Conservation (phyloP, 2,797 vertebrate genomes). For the Oreochromis grahami region DNA sequence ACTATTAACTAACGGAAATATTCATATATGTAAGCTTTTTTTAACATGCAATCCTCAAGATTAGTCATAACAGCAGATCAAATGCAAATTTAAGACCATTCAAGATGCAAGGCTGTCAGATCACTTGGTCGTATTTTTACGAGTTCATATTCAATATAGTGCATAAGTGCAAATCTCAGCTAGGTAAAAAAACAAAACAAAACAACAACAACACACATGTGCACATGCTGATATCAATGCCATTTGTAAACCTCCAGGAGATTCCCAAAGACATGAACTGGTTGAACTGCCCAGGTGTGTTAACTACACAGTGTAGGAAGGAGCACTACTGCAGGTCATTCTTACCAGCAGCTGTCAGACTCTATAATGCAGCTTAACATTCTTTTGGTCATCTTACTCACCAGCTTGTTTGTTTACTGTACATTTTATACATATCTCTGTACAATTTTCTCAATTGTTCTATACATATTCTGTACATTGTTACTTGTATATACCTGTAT, state of each 20-base stretch:
- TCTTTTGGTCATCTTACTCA: neutral
- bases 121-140: neutral
- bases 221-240: neutral
- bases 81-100: neutral
- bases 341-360: neutral
- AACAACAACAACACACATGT: neutral
- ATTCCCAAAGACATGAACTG: neutral
- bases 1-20: neutral
- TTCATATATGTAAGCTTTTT: neutral
- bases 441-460: neutral
- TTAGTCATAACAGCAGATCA: neutral
- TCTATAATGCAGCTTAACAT: neutral
- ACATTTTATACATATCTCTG: neutral
- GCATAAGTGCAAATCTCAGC: neutral
- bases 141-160: neutral
- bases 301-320: neutral
- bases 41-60: neutral
- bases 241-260: neutral
- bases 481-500: neutral
- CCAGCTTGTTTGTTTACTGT: neutral
- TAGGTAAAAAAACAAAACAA: neutral
- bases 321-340: neutral
- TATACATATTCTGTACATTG: neutral
- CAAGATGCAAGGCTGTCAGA: neutral
- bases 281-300: neutral